These are phyloP conservation scores for Orientallactaga sibirica DNA, from an alignment of 2,797 vertebrate genomes.

Conservation along the genomic window DNA sequence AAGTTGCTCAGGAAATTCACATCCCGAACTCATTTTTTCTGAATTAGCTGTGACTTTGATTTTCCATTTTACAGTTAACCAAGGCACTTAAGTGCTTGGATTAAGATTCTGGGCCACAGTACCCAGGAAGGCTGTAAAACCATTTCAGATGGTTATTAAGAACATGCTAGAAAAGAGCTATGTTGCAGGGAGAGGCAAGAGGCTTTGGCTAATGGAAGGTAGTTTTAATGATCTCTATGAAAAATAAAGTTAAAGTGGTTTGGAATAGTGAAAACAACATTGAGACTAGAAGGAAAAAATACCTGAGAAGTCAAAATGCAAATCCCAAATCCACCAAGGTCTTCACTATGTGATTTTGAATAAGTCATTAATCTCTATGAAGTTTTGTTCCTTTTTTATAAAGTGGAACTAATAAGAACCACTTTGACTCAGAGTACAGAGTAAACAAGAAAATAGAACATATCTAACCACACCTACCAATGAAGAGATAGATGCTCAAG, in stretches of 20 bases:
- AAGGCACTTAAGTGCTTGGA: slow-evolving; percentile 73
- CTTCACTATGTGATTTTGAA: slow-evolving; percentile 60
- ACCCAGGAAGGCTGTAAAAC: slow-evolving; percentile 67
- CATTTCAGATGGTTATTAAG: slow-evolving; percentile 75
- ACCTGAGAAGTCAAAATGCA: slow-evolving; percentile 56
- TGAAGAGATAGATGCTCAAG: slow-evolving; percentile 12
- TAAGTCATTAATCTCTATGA: slow-evolving; percentile 56
- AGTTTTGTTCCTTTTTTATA: slow-evolving; percentile 35
- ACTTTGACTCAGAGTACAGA: slow-evolving; percentile 8
- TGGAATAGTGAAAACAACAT: slow-evolving; percentile 65
- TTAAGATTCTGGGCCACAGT: slow-evolving; percentile 71
- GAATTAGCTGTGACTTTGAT: slow-evolving; percentile 77
- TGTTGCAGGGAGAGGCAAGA: slow-evolving; percentile 62
- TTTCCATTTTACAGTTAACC: slow-evolving; percentile 82
- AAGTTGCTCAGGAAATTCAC: slow-evolving; percentile 73
- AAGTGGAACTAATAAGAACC: slow-evolving; percentile 44
- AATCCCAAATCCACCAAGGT: slow-evolving; percentile 56
- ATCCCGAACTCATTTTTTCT: slow-evolving; percentile 75
- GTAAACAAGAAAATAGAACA: slow-evolving; percentile 60
- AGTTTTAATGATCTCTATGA: slow-evolving; percentile 68
- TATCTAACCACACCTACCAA: slow-evolving; percentile 45
- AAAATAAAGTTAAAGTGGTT: slow-evolving; percentile 69
- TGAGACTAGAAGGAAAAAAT: not conserved
- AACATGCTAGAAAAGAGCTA: slow-evolving; percentile 69
- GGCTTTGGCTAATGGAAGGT: slow-evolving; percentile 65